A percentile compares a stretch with the other conserved stretches of the same genome.
phyloP scores from a whole-genome alignment of 1,140 invertebrate genomes.

The Tetragnatha versicolor region DNA sequence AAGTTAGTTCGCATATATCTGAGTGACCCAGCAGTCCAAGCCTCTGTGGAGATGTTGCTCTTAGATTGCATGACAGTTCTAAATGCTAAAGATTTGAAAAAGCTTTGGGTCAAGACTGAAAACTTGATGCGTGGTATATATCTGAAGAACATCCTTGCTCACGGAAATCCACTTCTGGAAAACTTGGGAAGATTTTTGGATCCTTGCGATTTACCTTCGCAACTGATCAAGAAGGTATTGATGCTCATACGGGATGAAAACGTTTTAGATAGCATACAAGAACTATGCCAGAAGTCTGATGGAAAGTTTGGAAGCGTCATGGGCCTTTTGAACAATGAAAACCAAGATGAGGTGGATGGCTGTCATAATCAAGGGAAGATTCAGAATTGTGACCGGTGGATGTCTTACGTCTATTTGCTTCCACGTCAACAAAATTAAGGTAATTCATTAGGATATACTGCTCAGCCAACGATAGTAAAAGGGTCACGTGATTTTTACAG shows the following conservation, averaged over 20 bases:
- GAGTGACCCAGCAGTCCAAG: neutral
- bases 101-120: constrained; percentile 16
- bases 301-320: neutral
- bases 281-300: neutral
- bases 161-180: constrained; percentile 31
- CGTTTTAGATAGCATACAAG: neutral
- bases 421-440: too few species aligned
- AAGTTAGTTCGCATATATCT: constrained; percentile 2
- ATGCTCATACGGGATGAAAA: constrained; percentile 3
- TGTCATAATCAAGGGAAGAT: neutral
- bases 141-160: constrained; percentile 24
- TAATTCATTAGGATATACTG: too few species aligned
- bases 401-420: too few species aligned
- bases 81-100: neutral
- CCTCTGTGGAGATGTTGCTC: constrained; percentile 22
- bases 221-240: neutral
- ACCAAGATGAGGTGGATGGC: neutral
- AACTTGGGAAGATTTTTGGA: constrained; percentile 4
- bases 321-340: neutral
- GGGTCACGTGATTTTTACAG: too few species aligned
- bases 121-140: constrained; percentile 26
- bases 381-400: neutral
- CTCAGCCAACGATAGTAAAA: too few species aligned
- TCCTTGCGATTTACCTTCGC: constrained; percentile 31
- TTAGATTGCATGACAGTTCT: constrained; percentile 37